Percentiles rank a stretch among this genome's conserved stretches.
These are phyloP conservation scores for Peromyscus leucopus DNA, from an alignment of 2,113 vertebrate genomes.

Conservation along the genomic window DNA sequence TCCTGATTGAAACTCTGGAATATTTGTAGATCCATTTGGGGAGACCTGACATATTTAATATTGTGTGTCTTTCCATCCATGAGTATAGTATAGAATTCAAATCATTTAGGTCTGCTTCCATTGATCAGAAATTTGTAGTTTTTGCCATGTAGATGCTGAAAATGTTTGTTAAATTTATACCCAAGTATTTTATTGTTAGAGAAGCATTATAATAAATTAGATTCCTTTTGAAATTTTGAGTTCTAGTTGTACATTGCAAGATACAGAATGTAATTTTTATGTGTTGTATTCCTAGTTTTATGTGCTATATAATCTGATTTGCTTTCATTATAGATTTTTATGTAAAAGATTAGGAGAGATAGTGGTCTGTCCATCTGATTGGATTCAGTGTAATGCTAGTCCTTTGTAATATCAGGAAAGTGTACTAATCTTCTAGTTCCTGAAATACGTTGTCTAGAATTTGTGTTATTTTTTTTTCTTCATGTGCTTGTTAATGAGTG, in stretches of 20 bases:
- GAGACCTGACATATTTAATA: background rate
- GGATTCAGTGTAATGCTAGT: background rate
- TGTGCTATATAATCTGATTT: background rate
- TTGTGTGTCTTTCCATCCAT: background rate
- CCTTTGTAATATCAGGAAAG: background rate
- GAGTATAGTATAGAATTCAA: background rate
- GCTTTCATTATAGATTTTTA: background rate
- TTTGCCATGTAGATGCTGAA: background rate
- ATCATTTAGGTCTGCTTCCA: background rate
- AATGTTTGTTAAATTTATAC: background rate
- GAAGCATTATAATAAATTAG: background rate
- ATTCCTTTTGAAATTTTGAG: background rate
- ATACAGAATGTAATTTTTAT: background rate
- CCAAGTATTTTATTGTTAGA: background rate
- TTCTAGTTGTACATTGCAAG: background rate
- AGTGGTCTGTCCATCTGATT: background rate
- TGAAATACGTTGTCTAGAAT: background rate
- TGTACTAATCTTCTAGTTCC: background rate
- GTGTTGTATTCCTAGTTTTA: background rate
- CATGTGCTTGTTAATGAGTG: background rate
- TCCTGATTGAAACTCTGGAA: background rate
- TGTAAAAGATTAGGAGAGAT: background rate
- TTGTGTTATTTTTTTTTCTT: background rate
- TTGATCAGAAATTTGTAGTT: constrained; percentile 1
- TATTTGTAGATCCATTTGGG: background rate